phyloP scores from a whole-genome alignment of 2,797 vertebrate species.

The Chrysocyon brachyurus region DNA sequence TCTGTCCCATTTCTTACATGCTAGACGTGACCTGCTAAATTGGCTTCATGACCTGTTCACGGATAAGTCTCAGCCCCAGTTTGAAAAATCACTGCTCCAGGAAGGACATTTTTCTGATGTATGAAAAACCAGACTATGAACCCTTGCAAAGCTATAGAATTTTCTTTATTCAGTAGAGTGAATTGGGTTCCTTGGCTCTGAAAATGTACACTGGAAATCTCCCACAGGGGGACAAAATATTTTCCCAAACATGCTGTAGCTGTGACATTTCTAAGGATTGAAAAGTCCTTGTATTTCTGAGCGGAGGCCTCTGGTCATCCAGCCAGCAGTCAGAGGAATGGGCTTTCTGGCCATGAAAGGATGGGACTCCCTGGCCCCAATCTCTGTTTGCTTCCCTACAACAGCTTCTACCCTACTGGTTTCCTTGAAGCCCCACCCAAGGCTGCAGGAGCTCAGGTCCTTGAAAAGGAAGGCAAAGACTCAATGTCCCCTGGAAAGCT shows the following conservation, averaged over 20 bases:
- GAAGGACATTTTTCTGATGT: not conserved
- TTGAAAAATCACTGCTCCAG: not conserved
- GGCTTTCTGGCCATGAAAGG: not conserved
- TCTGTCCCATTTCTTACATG: not conserved
- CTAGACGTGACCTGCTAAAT: not conserved
- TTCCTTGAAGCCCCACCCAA: not conserved
- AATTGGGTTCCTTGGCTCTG: not conserved
- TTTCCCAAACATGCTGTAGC: not conserved
- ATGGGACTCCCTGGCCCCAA: fast-evolving
- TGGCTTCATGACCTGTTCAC: not conserved
- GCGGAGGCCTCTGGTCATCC: not conserved
- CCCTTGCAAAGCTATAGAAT: not conserved
- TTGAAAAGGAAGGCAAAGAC: not conserved
- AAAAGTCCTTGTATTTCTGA: not conserved
- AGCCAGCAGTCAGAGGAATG: not conserved
- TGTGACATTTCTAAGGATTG: not conserved
- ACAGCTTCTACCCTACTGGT: not conserved
- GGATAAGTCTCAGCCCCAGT: not conserved
- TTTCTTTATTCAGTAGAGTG: not conserved
- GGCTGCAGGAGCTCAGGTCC: not conserved
- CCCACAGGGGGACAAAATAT: not conserved
- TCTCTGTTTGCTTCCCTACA: not conserved
- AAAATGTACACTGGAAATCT: not conserved
- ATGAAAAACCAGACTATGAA: not conserved
- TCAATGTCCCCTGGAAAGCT: not conserved